phyloP scores from a whole-genome alignment of 2,113 vertebrate species.

The Rhombomys opimus region DNA sequence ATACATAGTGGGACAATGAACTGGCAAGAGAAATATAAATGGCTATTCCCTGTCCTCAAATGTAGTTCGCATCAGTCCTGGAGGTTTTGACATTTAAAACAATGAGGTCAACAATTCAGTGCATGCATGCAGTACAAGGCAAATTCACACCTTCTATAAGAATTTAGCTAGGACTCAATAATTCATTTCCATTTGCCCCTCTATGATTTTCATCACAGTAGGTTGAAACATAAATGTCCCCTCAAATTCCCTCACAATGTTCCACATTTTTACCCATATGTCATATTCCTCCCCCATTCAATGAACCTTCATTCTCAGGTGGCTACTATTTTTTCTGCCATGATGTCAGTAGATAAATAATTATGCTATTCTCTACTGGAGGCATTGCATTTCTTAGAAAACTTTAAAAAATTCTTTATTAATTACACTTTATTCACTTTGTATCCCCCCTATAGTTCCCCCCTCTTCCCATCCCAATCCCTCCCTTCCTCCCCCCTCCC shows the following conservation, averaged over 20 bases:
- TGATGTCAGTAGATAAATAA: constrained; percentile 22
- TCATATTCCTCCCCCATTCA: neutral
- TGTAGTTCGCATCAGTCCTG: constrained; percentile 3
- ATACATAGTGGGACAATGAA: neutral
- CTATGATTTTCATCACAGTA: neutral
- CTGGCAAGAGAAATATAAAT: constrained; percentile 32
- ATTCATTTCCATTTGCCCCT: neutral
- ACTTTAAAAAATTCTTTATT: neutral
- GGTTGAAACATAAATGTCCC: neutral
- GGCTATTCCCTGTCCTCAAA: neutral
- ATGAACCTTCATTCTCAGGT: constrained; percentile 2
- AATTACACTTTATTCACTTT: no score
- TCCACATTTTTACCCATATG: neutral
- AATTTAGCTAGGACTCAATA: constrained; percentile 27
- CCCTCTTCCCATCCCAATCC: no score
- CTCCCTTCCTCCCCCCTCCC: no score
- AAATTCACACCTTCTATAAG: neutral
- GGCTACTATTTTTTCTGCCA: neutral
- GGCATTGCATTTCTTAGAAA: neutral
- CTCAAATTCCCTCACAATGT: neutral
- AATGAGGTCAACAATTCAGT: constrained; percentile 1
- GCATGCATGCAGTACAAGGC: neutral
- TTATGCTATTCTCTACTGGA: constrained; percentile 17
- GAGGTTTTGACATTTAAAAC: neutral
- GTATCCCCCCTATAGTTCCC: no score